Conservation (phyloP, 2,888 invertebrate species). For the Plemyria rubiginata region DNA sequence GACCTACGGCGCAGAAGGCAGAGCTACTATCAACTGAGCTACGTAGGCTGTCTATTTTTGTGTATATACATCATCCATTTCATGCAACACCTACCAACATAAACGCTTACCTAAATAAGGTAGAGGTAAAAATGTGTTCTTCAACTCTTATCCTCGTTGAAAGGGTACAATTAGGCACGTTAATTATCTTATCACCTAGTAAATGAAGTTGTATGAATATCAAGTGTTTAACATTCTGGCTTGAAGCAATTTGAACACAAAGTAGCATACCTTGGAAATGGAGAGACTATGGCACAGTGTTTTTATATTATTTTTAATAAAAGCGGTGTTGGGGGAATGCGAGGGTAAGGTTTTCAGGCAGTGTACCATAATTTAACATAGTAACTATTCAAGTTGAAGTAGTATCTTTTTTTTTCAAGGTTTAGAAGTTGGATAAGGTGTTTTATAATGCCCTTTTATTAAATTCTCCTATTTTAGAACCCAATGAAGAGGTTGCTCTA, state of each 20-base stretch:
- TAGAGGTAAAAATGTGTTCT: conserved; percentile 7
- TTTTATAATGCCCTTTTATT: not conserved
- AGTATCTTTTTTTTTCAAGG: too few relatives aligned
- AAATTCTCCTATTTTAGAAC: conserved; percentile 35
- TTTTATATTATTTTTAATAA: conserved; percentile 22
- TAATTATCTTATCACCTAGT: conserved; percentile 18
- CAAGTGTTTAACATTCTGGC: conserved; percentile 13
- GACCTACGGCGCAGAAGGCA: too few relatives aligned
- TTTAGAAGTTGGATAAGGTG: too few relatives aligned
- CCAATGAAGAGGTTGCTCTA: conserved; percentile 27
- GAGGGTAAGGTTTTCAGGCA: conserved; percentile 18
- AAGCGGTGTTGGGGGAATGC: conserved; percentile 10
- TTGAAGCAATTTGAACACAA: conserved; percentile 14
- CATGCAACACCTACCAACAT: not conserved
- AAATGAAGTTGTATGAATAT: conserved; percentile 24
- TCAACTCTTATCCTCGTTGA: conserved; percentile 4
- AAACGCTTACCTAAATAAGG: not conserved
- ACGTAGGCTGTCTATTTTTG: too few relatives aligned
- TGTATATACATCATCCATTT: too few relatives aligned
- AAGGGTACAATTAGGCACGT: conserved; percentile 15
- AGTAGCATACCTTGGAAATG: conserved; percentile 22
- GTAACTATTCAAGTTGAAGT: too few relatives aligned
- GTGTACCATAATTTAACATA: not conserved
- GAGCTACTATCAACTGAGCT: too few relatives aligned
- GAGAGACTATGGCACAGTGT: conserved; percentile 18